These are phyloP conservation scores for Myathropa florea DNA, from an alignment of 2,888 invertebrate species.

Conservation along the genomic window DNA sequence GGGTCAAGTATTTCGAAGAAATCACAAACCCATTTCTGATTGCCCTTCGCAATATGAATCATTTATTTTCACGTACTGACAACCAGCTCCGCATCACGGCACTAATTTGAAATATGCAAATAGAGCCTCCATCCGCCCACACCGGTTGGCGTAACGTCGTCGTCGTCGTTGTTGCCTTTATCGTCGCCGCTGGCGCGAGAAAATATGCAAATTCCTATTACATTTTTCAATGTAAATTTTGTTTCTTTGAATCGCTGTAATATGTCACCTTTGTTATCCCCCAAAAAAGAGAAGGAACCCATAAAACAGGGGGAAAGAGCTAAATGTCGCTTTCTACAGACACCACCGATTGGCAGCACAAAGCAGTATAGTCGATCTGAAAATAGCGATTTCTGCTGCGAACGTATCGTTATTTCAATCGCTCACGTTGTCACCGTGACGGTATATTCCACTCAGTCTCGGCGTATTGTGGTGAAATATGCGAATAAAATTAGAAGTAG, in stretches of 20 bases:
- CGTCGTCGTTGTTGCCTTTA: neutral
- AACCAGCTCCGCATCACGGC: conserved; percentile 7
- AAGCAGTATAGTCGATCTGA: neutral
- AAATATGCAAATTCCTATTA: conserved; percentile 14
- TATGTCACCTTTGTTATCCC: neutral
- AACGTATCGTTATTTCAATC: neutral
- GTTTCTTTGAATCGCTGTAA: conserved; percentile 9
- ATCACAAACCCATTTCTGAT: neutral
- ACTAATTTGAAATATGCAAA: conserved; percentile 45
- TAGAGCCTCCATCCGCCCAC: neutral
- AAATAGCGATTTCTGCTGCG: neutral
- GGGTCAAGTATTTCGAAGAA: neutral
- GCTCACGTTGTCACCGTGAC: neutral
- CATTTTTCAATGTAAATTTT: conserved; percentile 19
- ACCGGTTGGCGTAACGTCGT: neutral
- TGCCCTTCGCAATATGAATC: conserved; percentile 9
- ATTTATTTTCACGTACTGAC: conserved; percentile 13
- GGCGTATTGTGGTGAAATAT: neutral
- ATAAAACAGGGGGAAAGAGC: neutral
- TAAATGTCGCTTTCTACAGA: neutral
- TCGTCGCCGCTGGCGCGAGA: neutral
- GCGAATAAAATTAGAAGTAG: conserved; percentile 37
- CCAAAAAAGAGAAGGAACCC: neutral
- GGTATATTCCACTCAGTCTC: neutral
- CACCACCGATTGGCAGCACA: neutral